Evolutionary conservation across 2,113 vertebrate species (phyloP).

Genomic region (Elephas maximus): DNA sequence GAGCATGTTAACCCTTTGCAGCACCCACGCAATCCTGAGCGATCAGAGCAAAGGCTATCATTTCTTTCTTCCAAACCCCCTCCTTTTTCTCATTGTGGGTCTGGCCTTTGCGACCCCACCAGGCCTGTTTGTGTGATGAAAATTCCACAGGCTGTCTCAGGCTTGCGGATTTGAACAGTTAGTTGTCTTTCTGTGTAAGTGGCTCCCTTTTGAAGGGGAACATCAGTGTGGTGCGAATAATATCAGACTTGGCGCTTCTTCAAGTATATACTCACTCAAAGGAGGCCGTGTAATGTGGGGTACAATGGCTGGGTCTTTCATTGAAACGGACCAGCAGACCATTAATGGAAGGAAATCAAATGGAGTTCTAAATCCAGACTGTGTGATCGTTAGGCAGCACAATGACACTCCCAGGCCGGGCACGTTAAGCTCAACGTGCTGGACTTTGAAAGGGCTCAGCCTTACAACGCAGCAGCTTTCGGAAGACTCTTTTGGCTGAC

Average conservation of each 20-base stretch:
- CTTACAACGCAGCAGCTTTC: not conserved
- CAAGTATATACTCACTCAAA: slow-evolving; percentile 1
- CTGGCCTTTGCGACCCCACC: not conserved
- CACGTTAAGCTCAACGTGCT: not conserved
- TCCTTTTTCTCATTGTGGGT: not conserved
- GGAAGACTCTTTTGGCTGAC: not conserved
- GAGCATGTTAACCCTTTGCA: no score
- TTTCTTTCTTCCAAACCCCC: not conserved
- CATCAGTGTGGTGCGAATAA: not conserved
- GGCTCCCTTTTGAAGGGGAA: not conserved
- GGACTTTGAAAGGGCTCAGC: slow-evolving; percentile 46
- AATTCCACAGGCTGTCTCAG: slow-evolving; percentile 9
- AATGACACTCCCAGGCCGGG: not conserved
- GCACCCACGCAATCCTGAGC: no score
- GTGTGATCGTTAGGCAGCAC: not conserved
- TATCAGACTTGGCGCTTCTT: not conserved
- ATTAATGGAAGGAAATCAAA: slow-evolving; percentile 49
- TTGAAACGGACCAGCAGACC: slow-evolving; percentile 2
- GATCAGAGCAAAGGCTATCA: fast-evolving
- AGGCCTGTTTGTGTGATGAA: fast-evolving
- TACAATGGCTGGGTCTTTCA: not conserved
- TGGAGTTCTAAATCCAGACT: not conserved
- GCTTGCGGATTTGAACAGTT: not conserved
- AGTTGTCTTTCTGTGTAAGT: not conserved
- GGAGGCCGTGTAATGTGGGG: not conserved